These are phyloP conservation scores for Rotaria magnacalcarata DNA, from an alignment of 2,888 invertebrate species.

Conservation along the genomic window DNA sequence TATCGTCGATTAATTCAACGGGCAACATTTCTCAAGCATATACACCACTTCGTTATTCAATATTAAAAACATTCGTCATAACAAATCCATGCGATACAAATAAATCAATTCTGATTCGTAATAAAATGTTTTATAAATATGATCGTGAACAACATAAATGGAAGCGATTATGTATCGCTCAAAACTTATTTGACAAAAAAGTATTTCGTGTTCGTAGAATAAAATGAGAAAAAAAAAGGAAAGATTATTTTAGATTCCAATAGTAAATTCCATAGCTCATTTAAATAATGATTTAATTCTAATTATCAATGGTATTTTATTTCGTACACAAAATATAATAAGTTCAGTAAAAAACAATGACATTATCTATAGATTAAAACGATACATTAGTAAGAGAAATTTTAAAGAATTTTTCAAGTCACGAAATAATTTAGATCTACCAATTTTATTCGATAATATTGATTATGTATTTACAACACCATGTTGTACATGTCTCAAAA, in stretches of 20 bases:
- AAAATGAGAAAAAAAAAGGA: no score
- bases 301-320: background rate
- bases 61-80: background rate
- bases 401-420: background rate
- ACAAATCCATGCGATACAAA: background rate
- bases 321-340: background rate
- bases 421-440: background rate
- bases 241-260: background rate
- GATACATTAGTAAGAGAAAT: background rate
- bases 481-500: background rate
- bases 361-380: background rate
- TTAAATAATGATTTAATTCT: background rate
- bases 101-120: background rate
- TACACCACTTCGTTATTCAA: background rate
- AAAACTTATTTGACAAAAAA: background rate
- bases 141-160: background rate
- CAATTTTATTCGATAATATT: background rate
- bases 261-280: background rate
- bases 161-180: background rate
- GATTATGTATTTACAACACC: slow-evolving; percentile 9
- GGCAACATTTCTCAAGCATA: background rate
- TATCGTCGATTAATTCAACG: background rate
- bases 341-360: background rate
- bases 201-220: no score
- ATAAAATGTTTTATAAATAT: background rate